Base-by-base conservation (phyloP, 2,113 vertebrate species). In the Ctenomys sociabilis region DNA sequence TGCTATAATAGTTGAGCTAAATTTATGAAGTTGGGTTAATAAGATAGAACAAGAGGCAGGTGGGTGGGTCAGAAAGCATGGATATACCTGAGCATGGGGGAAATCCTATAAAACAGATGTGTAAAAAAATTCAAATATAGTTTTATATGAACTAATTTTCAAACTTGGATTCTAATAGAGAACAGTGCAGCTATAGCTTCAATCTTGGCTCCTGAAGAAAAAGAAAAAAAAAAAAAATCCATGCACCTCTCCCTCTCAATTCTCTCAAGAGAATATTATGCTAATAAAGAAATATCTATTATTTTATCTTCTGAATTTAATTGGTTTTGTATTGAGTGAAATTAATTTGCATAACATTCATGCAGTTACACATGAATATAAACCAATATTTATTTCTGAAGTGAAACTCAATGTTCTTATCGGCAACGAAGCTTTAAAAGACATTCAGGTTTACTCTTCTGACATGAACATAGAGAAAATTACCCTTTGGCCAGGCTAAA, bases 61-160 rank as follows among this genome's bases (percentile, higher is more conserved):
- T 1, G 22, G 10, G 1, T 52, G 26, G 30, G 6, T 28, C 5
- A 73, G 40, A 9, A 68, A 37, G 24, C 52, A 26, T 70, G 45
- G 11, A 21, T 72, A 72, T 5, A 61, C 14, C 7, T 52, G 13
- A 80, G 54, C n/a, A 45, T 28, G 11, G 35, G 16, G 66, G 22
- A 89, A 83, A 80, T 52, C 35, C 61, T 66, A 19, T n/a, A 82
- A 85, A 11, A 63, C 1, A 82, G 45, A 35, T 2, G 72, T 84
- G 64, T 75, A 66, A 64, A 68, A 49, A 49, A 68, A 45, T 28
- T 59, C 40, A 75, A 49, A 78, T 85, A 14, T 78, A 64, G 49
- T 93, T 94, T 93, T 80, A 78, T 83, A 30, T n/a, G 78, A 24
- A 22, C 35, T 96, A 28, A 26, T 40, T 96, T 89, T 88, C 80